Conservation (phyloP, 2,888 invertebrate species). For the Biston stratarius region DNA sequence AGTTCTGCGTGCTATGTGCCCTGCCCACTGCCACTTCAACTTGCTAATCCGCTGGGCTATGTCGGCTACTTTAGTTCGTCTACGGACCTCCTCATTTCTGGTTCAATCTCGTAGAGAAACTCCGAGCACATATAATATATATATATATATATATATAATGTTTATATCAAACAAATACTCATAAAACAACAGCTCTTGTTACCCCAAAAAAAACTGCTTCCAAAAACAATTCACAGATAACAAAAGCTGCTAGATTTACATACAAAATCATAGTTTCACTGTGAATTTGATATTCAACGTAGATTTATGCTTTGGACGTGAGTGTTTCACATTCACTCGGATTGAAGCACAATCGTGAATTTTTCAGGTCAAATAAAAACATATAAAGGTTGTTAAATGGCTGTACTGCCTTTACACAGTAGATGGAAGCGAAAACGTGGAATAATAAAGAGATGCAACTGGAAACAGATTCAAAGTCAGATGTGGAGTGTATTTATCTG, state of each 20-base stretch:
- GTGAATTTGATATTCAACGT: slow-evolving; percentile 54
- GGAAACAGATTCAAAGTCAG: background rate
- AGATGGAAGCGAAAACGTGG: slow-evolving; percentile 7
- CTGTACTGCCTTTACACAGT: slow-evolving; percentile 12
- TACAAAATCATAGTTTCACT: slow-evolving; percentile 51
- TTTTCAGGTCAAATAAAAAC: slow-evolving; percentile 35
- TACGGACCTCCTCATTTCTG: too few species aligned
- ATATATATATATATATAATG: background rate
- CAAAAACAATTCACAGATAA: slow-evolving; percentile 38
- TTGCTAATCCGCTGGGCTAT: too few species aligned
- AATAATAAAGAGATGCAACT: slow-evolving; percentile 1
- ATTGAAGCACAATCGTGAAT: slow-evolving; percentile 45
- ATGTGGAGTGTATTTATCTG: background rate
- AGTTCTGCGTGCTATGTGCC: too few species aligned
- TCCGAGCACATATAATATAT: too few species aligned
- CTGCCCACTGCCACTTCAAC: too few species aligned
- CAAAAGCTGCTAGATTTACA: slow-evolving; percentile 47
- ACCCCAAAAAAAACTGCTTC: slow-evolving; percentile 12
- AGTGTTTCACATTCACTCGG: slow-evolving; percentile 54
- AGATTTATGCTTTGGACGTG: slow-evolving; percentile 61
- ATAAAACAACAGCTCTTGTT: slow-evolving; percentile 9
- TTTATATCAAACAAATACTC: background rate
- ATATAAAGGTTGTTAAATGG: slow-evolving; percentile 26
- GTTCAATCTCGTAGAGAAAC: too few species aligned
- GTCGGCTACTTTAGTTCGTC: too few species aligned